phyloP scores from a whole-genome alignment of 1,140 invertebrate species.

The Euschistus heros region DNA sequence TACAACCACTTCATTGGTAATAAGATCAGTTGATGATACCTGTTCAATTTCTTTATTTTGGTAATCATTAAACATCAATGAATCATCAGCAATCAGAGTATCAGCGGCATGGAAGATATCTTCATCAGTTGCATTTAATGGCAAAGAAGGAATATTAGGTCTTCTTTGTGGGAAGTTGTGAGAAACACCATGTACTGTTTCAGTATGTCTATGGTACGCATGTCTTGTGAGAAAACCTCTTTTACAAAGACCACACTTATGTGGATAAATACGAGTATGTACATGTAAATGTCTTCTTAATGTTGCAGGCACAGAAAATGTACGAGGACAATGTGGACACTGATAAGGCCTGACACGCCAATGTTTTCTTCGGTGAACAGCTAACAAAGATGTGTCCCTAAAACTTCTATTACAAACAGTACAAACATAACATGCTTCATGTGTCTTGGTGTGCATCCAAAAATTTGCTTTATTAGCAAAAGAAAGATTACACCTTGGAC shows the following conservation, averaged over 20 bases:
- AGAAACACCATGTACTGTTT: slow-evolving; percentile 11
- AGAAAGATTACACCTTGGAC: slow-evolving; percentile 11
- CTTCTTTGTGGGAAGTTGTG: neutral
- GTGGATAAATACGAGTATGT: slow-evolving; percentile 20
- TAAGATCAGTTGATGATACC: slow-evolving; percentile 7
- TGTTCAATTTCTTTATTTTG: slow-evolving; percentile 19
- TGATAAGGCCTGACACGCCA: slow-evolving; percentile 21
- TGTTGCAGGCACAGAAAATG: slow-evolving; percentile 21
- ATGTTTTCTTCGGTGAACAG: slow-evolving; percentile 24
- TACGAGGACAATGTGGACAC: slow-evolving; percentile 24
- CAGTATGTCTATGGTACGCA: slow-evolving; percentile 21
- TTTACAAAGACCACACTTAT: slow-evolving; percentile 20
- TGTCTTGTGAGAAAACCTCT: slow-evolving; percentile 20
- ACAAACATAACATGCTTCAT: slow-evolving; percentile 22
- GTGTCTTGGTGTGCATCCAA: slow-evolving; percentile 24
- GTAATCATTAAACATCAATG: slow-evolving; percentile 23
- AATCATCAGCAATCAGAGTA: slow-evolving; percentile 23
- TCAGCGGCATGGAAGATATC: slow-evolving; percentile 25
- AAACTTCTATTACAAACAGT: slow-evolving; percentile 21
- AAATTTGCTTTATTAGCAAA: slow-evolving; percentile 11
- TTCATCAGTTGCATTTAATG: slow-evolving; percentile 26
- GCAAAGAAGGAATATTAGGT: slow-evolving; percentile 13
- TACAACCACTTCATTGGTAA: slow-evolving; percentile 25
- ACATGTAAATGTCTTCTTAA: slow-evolving; percentile 18
- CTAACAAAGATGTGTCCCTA: slow-evolving; percentile 23